Base-by-base conservation (phyloP, 2,113 vertebrate species). In the Condylura cristata region DNA sequence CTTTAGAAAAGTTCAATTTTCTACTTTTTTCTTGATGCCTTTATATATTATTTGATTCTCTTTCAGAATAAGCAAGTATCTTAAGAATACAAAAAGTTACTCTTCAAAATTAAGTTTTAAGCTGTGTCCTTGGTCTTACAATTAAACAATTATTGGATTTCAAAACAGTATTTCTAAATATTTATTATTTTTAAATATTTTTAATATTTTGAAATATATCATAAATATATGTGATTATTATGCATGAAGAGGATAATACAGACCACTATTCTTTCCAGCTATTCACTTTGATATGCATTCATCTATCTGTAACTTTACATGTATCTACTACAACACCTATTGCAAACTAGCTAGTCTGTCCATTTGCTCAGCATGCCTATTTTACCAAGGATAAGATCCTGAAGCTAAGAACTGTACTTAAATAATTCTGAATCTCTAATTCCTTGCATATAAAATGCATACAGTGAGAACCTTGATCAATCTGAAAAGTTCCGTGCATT, bases 81-180 rank as follows among this genome's bases (percentile, higher is more conserved):
- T 71, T 70, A 95, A 84, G 87, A 37, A 65, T 46, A 65, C 4
- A 48, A 26, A 89, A 86, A 14, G 17, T 84, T 88, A 91, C 53
- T 75, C 20, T 86, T 65, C 2, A 88, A 90, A 92, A 76, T 70
- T 86, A 70, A 91, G 71, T 85, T 71, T 81, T 92, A 88, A 88
- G 85, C 81, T 9, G 22, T 65, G 18, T 53, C 61, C 11, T 84
- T 79, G 94, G n/a, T 81, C 9, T 4, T 72, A 68, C 4, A 61
- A 61, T 61, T 81, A 71, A 34, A 0, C 18, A 71, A 70, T 65
- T 85, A 65, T 46, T 88, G 91, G 72, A 94, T 41, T 65, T 5
- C 4, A 37, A 39, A 14, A 61, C 12, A 53, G 6, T 80, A 66
- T 34, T 90, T 79, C 20, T 28, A 9, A 5, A 68, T 75, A 93